These are phyloP conservation scores for Calidris pygmaea DNA, from an alignment of 2,113 vertebrate genomes.

Conservation along the genomic window DNA sequence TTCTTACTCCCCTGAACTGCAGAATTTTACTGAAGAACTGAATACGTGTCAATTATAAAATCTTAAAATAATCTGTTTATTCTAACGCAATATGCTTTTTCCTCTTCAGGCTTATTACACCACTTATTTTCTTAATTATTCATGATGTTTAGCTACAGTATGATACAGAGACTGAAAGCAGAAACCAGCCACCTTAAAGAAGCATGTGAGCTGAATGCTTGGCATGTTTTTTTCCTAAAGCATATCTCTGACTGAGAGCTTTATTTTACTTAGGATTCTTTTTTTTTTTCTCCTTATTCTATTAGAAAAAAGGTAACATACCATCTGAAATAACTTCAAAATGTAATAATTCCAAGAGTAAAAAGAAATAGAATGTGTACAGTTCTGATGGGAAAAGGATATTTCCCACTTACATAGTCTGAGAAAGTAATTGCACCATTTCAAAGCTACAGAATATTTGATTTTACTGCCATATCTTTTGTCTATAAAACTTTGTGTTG, in stretches of 20 bases:
- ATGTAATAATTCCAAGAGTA: neutral
- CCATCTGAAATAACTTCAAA: slow-evolving; percentile 1
- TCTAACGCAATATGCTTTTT: neutral
- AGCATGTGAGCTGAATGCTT: neutral
- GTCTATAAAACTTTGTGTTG: neutral
- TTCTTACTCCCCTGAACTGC: neutral
- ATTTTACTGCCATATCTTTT: neutral
- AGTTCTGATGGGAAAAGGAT: neutral
- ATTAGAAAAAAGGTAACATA: slow-evolving; percentile 13
- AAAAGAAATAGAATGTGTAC: neutral
- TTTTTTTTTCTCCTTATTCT: neutral
- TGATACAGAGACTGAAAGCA: neutral
- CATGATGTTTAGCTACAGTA: neutral
- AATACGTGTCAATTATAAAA: neutral
- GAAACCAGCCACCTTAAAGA: neutral
- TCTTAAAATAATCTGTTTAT: neutral
- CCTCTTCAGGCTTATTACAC: neutral
- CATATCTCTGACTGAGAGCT: neutral
- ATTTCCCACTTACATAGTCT: slow-evolving; percentile 24
- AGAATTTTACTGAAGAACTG: neutral
- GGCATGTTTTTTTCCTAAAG: neutral
- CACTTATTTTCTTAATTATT: slow-evolving; percentile 13
- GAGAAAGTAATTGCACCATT: slow-evolving; percentile 3
- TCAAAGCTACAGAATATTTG: slow-evolving; percentile 5
- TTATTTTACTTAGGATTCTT: neutral